Conservation (phyloP, 2,113 vertebrate species). For the Rhinolophus sinicus region DNA sequence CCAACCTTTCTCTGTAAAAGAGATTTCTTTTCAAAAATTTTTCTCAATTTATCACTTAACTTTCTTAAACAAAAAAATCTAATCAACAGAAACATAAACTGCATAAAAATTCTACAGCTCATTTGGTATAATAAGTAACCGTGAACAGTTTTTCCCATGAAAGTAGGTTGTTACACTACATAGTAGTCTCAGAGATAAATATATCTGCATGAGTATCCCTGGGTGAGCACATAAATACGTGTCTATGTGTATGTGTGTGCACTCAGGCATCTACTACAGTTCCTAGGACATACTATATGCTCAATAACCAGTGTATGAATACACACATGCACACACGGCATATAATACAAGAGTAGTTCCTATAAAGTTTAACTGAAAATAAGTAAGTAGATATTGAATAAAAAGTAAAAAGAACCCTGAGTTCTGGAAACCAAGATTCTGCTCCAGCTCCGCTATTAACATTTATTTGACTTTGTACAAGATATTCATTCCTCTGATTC, state of each 20-base stretch:
- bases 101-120: background rate
- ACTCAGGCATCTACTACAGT: background rate
- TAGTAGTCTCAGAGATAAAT: background rate
- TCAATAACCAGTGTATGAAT: background rate
- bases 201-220: background rate
- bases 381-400: background rate
- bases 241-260: background rate
- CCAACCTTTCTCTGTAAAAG: slow-evolving; percentile 8
- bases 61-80: background rate
- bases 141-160: background rate
- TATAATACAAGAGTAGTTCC: background rate
- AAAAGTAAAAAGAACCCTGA: background rate
- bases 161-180: background rate
- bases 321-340: background rate
- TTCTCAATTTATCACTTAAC: background rate
- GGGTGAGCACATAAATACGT: background rate
- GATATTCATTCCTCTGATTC: background rate
- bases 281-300: background rate
- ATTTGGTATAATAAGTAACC: background rate
- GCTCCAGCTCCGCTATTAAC: background rate
- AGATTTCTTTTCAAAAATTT: background rate
- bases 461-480: background rate
- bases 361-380: background rate
- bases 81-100: slow-evolving; percentile 12
- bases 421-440: background rate